Conservation (phyloP, 2,113 vertebrate genomes). For the Chascanopsetta lugubris region DNA sequence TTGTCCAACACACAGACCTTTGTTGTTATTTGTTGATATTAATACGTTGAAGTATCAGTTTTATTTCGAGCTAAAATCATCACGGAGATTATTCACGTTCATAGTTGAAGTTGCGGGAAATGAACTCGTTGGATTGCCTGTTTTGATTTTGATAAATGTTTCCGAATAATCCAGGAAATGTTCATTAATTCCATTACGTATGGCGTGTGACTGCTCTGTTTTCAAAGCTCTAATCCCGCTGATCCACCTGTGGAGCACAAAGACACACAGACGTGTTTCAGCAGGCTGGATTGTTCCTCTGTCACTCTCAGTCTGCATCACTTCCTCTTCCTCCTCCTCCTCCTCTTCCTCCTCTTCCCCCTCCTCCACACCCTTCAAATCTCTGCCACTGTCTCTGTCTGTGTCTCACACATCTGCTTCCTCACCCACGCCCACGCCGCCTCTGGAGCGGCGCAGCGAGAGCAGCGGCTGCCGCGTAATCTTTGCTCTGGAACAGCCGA, state of each 20-base stretch:
- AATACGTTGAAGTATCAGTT: too few species aligned
- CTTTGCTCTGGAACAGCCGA: constrained; percentile 46
- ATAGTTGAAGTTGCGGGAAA: not conserved
- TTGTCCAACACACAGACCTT: too few species aligned
- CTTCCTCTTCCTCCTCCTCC: not conserved
- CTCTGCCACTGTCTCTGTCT: constrained; percentile 5
- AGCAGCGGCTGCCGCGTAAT: constrained; percentile 55
- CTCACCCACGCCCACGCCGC: not conserved
- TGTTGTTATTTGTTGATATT: too few species aligned
- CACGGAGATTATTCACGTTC: too few species aligned
- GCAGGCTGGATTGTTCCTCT: not conserved
- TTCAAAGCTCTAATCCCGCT: constrained; percentile 19
- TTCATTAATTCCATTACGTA: constrained; percentile 1
- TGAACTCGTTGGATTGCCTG: not conserved
- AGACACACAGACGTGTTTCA: constrained; percentile 2
- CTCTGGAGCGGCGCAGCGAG: not conserved
- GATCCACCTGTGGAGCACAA: constrained; percentile 37
- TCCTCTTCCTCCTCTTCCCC: not conserved
- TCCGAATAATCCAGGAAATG: not conserved
- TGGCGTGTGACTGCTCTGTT: constrained; percentile 25
- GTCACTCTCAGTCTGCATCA: too few species aligned
- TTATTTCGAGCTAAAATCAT: too few species aligned
- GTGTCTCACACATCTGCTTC: constrained; percentile 23
- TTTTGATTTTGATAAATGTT: not conserved
- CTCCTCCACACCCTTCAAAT: constrained; percentile 14